phyloP scores from a whole-genome alignment of 2,888 invertebrate species.

The Atethmia centrago region DNA sequence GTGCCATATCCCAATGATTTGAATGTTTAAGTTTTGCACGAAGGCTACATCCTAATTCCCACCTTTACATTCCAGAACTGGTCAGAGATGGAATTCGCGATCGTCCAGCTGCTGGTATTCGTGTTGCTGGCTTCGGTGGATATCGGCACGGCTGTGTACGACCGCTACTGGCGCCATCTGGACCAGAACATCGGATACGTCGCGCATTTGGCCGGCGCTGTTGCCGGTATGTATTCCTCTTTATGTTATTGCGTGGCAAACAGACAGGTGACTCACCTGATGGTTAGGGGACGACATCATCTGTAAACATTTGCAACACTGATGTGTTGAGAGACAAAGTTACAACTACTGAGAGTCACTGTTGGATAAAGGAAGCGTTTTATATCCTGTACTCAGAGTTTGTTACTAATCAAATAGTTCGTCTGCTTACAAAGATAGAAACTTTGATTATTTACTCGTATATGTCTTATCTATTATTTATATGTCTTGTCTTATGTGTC shows the following conservation, averaged over 20 bases:
- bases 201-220: slow-evolving; percentile 97
- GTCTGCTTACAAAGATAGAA: too few species aligned
- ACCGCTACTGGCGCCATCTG: slow-evolving; percentile 93
- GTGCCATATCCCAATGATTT: too few species aligned
- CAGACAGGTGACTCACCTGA: neutral
- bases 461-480: too few species aligned
- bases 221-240: slow-evolving; percentile 92
- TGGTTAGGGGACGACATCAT: neutral
- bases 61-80: slow-evolving; percentile 94
- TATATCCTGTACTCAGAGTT: too few species aligned
- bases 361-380: too few species aligned
- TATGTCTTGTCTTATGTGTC: too few species aligned
- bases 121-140: slow-evolving; percentile 95
- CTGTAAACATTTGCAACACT: neutral
- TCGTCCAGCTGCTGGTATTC: slow-evolving; percentile 95
- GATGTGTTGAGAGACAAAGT: too few species aligned
- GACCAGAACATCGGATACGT: slow-evolving; percentile 97
- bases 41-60: neutral
- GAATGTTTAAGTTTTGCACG: too few species aligned
- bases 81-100: slow-evolving; percentile 98
- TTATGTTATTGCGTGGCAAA: neutral
- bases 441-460: too few species aligned
- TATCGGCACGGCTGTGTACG: slow-evolving; percentile 97
- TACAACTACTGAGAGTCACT: too few species aligned
- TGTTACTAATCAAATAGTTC: too few species aligned